Conservation (phyloP, 2,888 invertebrate genomes). For the Ophonus ardosiacus region DNA sequence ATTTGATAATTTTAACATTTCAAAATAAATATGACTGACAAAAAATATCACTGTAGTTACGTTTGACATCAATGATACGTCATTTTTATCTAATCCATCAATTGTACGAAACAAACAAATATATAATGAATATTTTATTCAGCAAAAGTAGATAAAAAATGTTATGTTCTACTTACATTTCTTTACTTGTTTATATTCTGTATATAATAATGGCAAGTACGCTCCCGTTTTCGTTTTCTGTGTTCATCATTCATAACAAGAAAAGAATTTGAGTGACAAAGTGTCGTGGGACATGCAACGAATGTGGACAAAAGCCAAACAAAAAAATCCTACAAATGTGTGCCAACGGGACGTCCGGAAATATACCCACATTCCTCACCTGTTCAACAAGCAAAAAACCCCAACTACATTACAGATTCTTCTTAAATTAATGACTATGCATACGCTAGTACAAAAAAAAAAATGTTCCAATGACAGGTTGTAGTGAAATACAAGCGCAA, state of each 20-base stretch:
- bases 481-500: no score
- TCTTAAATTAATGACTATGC: not conserved
- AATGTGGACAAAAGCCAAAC: slow-evolving; percentile 22
- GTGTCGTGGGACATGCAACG: not conserved
- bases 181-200: not conserved
- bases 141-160: no score
- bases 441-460: no score
- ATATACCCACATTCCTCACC: slow-evolving; percentile 12
- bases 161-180: no score
- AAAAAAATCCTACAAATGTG: not conserved
- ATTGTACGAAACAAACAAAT: no score
- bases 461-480: no score
- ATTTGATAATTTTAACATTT: no score
- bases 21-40: no score
- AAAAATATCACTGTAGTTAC: no score
- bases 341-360: slow-evolving; percentile 34
- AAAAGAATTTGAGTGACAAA: slow-evolving; percentile 13
- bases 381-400: not conserved
- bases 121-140: no score
- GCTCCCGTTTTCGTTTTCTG: not conserved
- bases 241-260: not conserved
- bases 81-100: no score
- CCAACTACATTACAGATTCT: not conserved
- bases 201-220: not conserved
- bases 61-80: no score